A percentile compares a stretch with the other conserved stretches of the same genome.
phyloP scores from a whole-genome alignment of 2,113 vertebrate species.

The Rallus limicola region DNA sequence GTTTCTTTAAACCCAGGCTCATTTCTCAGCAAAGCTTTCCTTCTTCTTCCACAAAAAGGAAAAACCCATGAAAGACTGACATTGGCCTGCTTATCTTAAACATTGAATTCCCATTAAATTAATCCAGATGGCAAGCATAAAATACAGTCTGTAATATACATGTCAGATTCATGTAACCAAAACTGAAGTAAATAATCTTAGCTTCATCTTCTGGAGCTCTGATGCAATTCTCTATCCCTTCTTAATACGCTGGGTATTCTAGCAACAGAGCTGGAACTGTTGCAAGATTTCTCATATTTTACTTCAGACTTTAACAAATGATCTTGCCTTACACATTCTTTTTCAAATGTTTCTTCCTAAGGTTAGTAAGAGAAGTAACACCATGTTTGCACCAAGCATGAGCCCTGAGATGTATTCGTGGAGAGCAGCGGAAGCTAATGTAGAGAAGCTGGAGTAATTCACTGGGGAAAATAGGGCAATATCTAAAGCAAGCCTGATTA shows the following conservation, averaged over 20 bases:
- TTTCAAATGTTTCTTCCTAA: neutral
- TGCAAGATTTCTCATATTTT: neutral
- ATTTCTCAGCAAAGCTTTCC: neutral
- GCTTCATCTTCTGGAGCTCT: neutral
- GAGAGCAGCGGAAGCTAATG: neutral
- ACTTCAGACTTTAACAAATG: neutral
- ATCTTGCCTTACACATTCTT: neutral
- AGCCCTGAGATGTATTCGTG: neutral
- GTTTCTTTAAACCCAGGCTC: neutral
- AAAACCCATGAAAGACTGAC: neutral
- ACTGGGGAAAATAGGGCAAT: neutral
- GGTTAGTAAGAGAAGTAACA: no score
- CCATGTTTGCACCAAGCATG: accelerated
- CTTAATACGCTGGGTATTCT: neutral
- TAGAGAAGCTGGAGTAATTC: neutral
- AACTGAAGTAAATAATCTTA: neutral
- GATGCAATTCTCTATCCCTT: neutral
- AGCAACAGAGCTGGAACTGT: neutral
- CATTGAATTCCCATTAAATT: neutral
- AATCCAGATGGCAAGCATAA: neutral
- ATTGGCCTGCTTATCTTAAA: neutral
- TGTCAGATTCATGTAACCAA: neutral
- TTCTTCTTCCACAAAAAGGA: neutral
- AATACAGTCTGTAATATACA: neutral
- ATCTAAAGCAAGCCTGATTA: neutral